A percentile compares a stretch with the other conserved stretches of the same genome.
Evolutionary conservation across 1,140 invertebrate species (phyloP).

Genomic region (Fopius arisanus): DNA sequence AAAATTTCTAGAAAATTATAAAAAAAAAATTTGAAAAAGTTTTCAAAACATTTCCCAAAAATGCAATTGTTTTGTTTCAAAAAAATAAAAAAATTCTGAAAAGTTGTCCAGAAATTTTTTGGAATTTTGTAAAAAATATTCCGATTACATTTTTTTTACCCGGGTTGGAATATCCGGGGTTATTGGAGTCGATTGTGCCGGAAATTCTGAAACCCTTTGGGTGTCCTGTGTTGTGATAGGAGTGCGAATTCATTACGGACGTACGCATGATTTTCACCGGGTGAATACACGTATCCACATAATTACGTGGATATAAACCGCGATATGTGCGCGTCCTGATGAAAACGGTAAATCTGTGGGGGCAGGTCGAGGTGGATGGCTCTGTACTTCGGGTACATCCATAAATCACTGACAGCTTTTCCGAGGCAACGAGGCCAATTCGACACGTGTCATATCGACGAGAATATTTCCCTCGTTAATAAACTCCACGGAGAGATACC

Average conservation of each 20-base stretch:
- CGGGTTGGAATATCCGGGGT: too few relatives aligned
- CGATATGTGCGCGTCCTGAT: not conserved
- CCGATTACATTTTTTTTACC: too few relatives aligned
- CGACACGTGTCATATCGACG: conserved; percentile 10
- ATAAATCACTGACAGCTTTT: conserved; percentile 11
- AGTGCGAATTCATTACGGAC: not conserved
- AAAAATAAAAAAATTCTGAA: too few relatives aligned
- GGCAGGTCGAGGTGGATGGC: not conserved
- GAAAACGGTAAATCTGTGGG: conserved; percentile 6
- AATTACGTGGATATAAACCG: not conserved
- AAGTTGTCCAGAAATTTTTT: too few relatives aligned
- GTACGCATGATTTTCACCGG: not conserved
- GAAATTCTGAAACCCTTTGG: not conserved
- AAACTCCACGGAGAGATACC: not conserved
- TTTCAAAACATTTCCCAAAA: too few relatives aligned
- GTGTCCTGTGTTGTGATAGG: not conserved
- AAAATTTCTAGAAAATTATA: too few relatives aligned
- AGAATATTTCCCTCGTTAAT: conserved; percentile 12
- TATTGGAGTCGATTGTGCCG: not conserved
- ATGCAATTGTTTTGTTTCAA: too few relatives aligned
- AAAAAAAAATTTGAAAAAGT: too few relatives aligned
- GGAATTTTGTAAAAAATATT: too few relatives aligned
- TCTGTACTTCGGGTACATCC: not conserved
- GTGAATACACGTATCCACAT: not conserved
- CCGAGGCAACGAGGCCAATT: conserved; percentile 1